Percentiles rank a stretch among this genome's conserved stretches.
Conservation (phyloP, 2,888 invertebrate genomes). For the Drosophila neoperkinsi region DNA sequence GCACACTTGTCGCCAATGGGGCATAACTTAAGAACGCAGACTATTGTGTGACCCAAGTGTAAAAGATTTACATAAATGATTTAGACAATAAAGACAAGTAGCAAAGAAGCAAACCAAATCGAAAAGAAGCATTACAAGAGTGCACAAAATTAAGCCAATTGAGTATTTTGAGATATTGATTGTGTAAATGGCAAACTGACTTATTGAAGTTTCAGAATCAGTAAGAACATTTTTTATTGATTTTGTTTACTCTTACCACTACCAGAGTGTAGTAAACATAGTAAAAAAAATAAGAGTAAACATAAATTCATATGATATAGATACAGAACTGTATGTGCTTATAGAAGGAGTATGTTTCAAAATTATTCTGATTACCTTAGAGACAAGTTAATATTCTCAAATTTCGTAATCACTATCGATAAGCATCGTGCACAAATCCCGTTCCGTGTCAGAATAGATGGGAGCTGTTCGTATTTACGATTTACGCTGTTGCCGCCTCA, state of each 20-base stretch:
- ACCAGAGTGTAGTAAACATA: too few species aligned
- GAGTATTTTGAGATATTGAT: background rate
- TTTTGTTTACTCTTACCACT: background rate
- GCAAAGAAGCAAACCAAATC: background rate
- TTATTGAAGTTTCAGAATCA: background rate
- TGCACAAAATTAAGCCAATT: background rate
- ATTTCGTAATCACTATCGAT: constrained; percentile 13
- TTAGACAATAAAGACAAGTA: background rate
- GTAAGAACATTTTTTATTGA: background rate
- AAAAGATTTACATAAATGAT: background rate
- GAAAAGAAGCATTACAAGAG: background rate
- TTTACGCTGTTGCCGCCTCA: constrained; percentile 44
- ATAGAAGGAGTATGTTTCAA: too few species aligned
- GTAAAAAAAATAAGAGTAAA: background rate
- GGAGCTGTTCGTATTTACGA: constrained; percentile 32
- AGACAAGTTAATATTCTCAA: background rate
- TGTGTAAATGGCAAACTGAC: background rate
- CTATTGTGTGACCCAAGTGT: background rate
- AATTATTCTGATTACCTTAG: background rate
- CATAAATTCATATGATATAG: too few species aligned
- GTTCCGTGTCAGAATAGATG: constrained; percentile 12
- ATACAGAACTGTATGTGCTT: background rate
- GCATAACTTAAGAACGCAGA: background rate
- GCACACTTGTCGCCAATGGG: background rate
- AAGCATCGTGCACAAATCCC: constrained; percentile 15